Evolutionary conservation across 2,888 invertebrate species (phyloP).

Genomic region (Lingula anatina): DNA sequence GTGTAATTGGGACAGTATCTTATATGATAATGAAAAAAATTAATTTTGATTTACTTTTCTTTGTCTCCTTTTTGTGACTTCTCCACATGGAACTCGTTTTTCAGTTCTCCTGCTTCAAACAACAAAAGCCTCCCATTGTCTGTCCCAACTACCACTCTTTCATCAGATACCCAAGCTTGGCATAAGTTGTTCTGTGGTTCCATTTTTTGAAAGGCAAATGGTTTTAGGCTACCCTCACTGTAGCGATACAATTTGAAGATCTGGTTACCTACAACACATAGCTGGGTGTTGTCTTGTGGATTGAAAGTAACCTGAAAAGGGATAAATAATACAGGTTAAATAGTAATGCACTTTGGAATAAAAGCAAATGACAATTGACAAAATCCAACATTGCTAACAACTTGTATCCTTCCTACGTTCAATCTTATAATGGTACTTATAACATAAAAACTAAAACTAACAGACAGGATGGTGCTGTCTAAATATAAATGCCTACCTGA

Average conservation of each 20-base stretch:
- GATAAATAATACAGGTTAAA: too few species aligned
- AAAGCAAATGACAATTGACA: neutral
- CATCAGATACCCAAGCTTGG: conserved; percentile 77
- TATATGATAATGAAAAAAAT: too few species aligned
- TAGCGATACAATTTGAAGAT: conserved; percentile 72
- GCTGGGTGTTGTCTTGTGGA: conserved; percentile 69
- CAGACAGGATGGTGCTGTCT: neutral
- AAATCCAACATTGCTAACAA: neutral
- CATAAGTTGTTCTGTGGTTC: conserved; percentile 71
- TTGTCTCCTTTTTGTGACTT: too few species aligned
- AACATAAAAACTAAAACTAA: neutral
- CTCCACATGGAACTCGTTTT: conserved; percentile 45
- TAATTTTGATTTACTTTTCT: too few species aligned
- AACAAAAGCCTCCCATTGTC: conserved; percentile 70
- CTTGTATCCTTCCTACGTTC: neutral
- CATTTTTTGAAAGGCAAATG: conserved; percentile 78
- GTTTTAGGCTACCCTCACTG: conserved; percentile 73
- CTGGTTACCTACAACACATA: conserved; percentile 63
- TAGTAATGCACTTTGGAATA: conserved; percentile 5
- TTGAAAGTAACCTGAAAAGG: conserved; percentile 67
- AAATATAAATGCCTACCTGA: conserved; percentile 54
- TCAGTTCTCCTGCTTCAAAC: conserved; percentile 80
- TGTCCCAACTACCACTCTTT: conserved; percentile 78
- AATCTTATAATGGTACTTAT: neutral
- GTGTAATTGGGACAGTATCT: too few species aligned